phyloP scores from a whole-genome alignment of 2,797 vertebrate genomes.

The Bradypodion pumilum region DNA sequence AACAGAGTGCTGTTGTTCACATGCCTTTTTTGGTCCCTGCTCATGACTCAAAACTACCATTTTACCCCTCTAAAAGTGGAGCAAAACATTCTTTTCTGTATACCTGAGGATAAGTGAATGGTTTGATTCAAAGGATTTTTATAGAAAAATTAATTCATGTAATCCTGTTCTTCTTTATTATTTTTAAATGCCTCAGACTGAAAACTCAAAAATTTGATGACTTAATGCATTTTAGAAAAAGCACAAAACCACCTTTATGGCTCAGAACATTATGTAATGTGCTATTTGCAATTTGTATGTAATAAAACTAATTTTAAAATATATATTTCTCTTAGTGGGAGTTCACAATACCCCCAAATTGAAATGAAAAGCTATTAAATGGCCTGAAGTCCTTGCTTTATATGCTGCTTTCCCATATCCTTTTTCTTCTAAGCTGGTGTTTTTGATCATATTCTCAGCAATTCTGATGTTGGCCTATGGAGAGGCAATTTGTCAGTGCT shows the following conservation, averaged over 20 bases:
- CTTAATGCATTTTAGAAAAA: constrained; percentile 76
- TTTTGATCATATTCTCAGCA: constrained; percentile 67
- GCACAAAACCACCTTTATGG: constrained; percentile 76
- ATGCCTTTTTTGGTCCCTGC: constrained; percentile 74
- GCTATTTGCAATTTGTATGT: constrained; percentile 77
- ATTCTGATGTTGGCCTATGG: constrained; percentile 63
- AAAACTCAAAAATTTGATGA: constrained; percentile 78
- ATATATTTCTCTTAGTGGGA: constrained; percentile 73
- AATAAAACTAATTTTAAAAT: constrained; percentile 79
- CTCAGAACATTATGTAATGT: constrained; percentile 77
- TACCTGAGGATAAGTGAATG: constrained; percentile 68
- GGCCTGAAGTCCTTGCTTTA: constrained; percentile 74
- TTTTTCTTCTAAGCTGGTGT: constrained; percentile 60
- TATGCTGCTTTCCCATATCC: constrained; percentile 64
- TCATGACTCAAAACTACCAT: constrained; percentile 73
- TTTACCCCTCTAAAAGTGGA: constrained; percentile 69
- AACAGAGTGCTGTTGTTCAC: constrained; percentile 72
- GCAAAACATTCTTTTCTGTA: constrained; percentile 74
- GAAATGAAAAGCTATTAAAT: constrained; percentile 80
- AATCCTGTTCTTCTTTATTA: constrained; percentile 80
- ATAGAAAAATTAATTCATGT: constrained; percentile 67
- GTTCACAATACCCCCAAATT: constrained; percentile 74
- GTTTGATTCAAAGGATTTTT: constrained; percentile 74
- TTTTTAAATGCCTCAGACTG: constrained; percentile 77
- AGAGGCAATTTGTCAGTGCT: constrained; percentile 50